phyloP scores from a whole-genome alignment of 2,113 vertebrate species.

The Butorides virescens region DNA sequence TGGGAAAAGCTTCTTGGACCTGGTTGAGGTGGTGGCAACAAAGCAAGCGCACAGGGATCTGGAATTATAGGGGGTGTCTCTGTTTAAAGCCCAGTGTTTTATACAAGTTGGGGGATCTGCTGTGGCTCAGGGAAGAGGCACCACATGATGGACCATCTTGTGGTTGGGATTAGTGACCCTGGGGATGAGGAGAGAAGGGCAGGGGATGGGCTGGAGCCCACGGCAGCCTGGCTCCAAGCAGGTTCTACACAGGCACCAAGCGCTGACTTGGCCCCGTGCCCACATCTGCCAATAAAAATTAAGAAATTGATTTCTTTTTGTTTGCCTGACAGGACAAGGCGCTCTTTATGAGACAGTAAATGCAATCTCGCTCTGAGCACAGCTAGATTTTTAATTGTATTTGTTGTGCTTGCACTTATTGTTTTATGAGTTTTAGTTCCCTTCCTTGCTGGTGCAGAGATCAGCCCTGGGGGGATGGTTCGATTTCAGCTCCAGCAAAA shows the following conservation, averaged over 20 bases:
- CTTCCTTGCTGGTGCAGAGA: constrained; percentile 49
- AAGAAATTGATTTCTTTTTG: constrained; percentile 81
- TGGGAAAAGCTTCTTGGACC: background rate
- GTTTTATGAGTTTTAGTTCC: constrained; percentile 72
- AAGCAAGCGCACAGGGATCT: fast-evolving
- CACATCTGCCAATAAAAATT: constrained; percentile 77
- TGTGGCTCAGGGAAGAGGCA: background rate
- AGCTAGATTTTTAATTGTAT: constrained; percentile 76
- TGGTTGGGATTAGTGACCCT: background rate
- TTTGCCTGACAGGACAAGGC: constrained; percentile 71
- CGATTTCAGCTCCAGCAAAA: constrained; percentile 63
- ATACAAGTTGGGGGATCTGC: background rate
- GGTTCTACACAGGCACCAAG: background rate
- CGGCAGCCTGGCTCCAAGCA: background rate
- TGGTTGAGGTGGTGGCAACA: fast-evolving
- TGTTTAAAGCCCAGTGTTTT: background rate
- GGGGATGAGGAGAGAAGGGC: background rate
- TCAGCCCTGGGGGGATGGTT: constrained; percentile 52
- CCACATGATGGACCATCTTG: background rate
- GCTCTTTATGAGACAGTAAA: constrained; percentile 75
- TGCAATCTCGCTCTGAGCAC: constrained; percentile 68
- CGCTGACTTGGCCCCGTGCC: constrained; percentile 38
- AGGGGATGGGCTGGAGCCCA: background rate
- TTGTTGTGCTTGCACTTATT: constrained; percentile 68
- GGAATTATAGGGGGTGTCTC: background rate